These are phyloP conservation scores for Sebastes vulpes DNA, from an alignment of 2,797 vertebrate species.

Conservation along the genomic window DNA sequence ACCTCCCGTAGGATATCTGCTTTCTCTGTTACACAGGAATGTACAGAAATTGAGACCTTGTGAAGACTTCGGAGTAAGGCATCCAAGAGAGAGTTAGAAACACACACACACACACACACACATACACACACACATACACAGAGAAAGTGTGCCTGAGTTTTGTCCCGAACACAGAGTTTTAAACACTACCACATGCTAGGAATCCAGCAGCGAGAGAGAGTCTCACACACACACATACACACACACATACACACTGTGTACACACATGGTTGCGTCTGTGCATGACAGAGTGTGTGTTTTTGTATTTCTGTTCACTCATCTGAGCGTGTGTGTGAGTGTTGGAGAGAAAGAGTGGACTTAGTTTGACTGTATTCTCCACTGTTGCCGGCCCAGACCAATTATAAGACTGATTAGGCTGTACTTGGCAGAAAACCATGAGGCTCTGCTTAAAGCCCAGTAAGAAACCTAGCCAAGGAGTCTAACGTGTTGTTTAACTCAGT, in stretches of 20 bases:
- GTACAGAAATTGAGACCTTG: slow-evolving; percentile 67
- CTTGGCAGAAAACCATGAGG: slow-evolving; percentile 55
- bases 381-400: slow-evolving; percentile 67
- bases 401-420: slow-evolving; percentile 61
- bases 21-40: slow-evolving; percentile 70
- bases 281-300: slow-evolving; percentile 28
- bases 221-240: not conserved
- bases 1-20: slow-evolving; percentile 65
- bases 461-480: slow-evolving; percentile 43
- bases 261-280: slow-evolving; percentile 34
- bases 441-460: slow-evolving; percentile 62
- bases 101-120: slow-evolving; percentile 4
- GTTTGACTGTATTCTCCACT: slow-evolving; percentile 62
- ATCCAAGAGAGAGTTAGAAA: slow-evolving; percentile 41
- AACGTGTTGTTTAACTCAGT: slow-evolving; percentile 38
- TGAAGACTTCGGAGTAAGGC: slow-evolving; percentile 45
- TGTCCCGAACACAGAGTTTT: slow-evolving; percentile 64
- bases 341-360: slow-evolving; percentile 19
- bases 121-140: not conserved
- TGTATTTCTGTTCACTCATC: slow-evolving; percentile 25
- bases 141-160: slow-evolving; percentile 41
- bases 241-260: slow-evolving; percentile 6
- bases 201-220: slow-evolving; percentile 23
- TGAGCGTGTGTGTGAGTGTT: not conserved
- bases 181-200: slow-evolving; percentile 80